A percentile compares a stretch with the other conserved stretches of the same genome.
These are phyloP conservation scores for Lerista edwardsae DNA, from an alignment of 2,797 vertebrate species.

Conservation along the genomic window DNA sequence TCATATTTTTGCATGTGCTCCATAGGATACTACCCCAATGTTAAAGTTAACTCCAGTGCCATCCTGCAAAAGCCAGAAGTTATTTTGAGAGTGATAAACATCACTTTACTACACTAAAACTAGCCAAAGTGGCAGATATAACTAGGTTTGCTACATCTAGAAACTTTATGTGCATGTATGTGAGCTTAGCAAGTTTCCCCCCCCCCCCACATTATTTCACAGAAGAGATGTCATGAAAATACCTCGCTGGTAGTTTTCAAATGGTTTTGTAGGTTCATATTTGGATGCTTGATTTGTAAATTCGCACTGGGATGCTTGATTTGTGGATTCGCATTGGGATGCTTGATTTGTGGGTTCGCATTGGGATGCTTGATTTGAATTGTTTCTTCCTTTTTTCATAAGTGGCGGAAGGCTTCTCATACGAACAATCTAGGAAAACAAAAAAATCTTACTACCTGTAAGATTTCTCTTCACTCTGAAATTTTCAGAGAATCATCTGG, in stretches of 20 bases:
- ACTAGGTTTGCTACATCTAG: background rate
- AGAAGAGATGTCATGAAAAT: background rate
- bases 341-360: background rate
- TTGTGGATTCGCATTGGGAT: background rate
- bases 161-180: background rate
- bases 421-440: constrained; percentile 49
- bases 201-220: background rate
- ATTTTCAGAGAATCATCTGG: background rate
- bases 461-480: too few species aligned
- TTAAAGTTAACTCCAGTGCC: too few species aligned
- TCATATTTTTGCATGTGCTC: too few species aligned
- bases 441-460: background rate
- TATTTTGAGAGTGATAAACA: too few species aligned
- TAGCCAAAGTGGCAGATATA: background rate
- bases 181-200: background rate
- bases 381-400: constrained; percentile 23
- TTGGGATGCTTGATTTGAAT: background rate
- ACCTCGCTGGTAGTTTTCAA: constrained; percentile 30
- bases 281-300: constrained; percentile 4
- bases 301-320: background rate
- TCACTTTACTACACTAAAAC: too few species aligned
- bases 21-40: too few species aligned
- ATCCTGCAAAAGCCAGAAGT: too few species aligned
- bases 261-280: background rate
- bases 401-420: constrained; percentile 38